These are phyloP conservation scores for Sympetrum striolatum DNA, from an alignment of 2,888 invertebrate genomes.

Conservation along the genomic window DNA sequence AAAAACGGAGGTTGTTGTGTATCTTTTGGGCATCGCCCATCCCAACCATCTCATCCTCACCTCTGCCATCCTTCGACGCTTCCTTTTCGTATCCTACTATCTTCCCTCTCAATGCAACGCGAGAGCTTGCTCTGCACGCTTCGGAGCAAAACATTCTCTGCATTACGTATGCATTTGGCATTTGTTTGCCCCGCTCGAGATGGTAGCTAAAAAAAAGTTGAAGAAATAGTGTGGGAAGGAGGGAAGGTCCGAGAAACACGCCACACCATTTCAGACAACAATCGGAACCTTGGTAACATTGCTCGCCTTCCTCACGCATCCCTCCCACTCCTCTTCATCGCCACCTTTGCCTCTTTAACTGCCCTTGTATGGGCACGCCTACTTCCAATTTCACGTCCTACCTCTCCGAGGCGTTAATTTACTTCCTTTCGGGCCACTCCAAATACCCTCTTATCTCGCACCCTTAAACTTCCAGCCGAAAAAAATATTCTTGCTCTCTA, in stretches of 20 bases:
- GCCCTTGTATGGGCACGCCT: not conserved
- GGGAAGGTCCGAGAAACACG: not conserved
- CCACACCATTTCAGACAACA: conserved; percentile 9
- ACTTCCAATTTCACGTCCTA: not conserved
- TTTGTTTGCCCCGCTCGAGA: not conserved
- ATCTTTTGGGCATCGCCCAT: too few relatives aligned
- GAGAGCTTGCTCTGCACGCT: not conserved
- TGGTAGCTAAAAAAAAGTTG: not conserved
- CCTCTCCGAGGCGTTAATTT: not conserved
- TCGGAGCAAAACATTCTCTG: not conserved
- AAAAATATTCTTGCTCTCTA: not conserved
- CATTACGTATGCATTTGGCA: not conserved
- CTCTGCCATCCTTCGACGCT: not conserved
- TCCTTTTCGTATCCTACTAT: not conserved
- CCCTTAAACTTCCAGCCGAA: not conserved
- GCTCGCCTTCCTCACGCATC: conserved; percentile 19
- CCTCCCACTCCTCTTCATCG: not conserved
- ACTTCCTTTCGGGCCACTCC: not conserved
- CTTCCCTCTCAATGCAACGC: not conserved
- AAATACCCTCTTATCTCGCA: not conserved
- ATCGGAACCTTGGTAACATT: conserved; percentile 26
- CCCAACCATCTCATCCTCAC: not conserved
- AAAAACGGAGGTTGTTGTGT: too few relatives aligned
- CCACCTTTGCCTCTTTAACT: not conserved
- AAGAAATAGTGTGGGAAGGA: not conserved